Evolutionary conservation across 2,113 vertebrate species (phyloP).

Genomic region (Hippocampus barbouri): DNA sequence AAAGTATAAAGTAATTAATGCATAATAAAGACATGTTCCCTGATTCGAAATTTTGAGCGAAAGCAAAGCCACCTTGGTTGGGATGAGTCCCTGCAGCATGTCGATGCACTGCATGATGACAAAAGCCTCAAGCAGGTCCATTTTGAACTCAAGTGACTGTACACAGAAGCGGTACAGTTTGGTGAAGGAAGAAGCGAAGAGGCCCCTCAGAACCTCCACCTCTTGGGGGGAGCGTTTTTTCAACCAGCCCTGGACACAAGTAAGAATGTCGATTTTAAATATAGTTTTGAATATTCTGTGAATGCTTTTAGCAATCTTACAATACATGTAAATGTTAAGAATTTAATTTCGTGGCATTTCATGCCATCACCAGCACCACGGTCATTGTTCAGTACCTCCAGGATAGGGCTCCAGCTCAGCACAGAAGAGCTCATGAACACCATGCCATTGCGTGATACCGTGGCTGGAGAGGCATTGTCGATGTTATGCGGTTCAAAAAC

Average conservation of each 20-base stretch:
- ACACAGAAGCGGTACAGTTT: constrained; percentile 80
- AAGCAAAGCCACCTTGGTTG: constrained; percentile 74
- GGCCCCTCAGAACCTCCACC: constrained; percentile 74
- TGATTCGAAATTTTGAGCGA: background rate
- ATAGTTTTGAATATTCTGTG: no score
- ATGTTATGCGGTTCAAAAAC: constrained; percentile 96
- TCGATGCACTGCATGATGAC: constrained; percentile 87
- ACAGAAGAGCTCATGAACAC: constrained; percentile 98
- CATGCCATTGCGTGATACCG: constrained; percentile 96
- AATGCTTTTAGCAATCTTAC: background rate
- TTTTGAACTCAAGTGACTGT: constrained; percentile 84
- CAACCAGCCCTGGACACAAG: constrained; percentile 81
- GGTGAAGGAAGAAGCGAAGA: constrained; percentile 82
- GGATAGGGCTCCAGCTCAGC: constrained; percentile 88
- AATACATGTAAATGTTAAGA: background rate
- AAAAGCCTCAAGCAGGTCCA: constrained; percentile 88
- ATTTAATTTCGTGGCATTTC: background rate
- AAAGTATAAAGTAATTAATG: background rate
- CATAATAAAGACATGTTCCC: background rate
- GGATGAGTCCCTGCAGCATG: constrained; percentile 90
- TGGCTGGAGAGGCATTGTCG: constrained; percentile 95
- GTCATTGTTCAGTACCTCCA: constrained; percentile 77
- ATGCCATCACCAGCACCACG: background rate
- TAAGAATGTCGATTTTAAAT: constrained; percentile 7
- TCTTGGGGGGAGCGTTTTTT: constrained; percentile 78